Percentiles rank a stretch among this genome's conserved stretches.
These are phyloP conservation scores for Mixornis gularis DNA, from an alignment of 2,113 vertebrate genomes.

Conservation along the genomic window DNA sequence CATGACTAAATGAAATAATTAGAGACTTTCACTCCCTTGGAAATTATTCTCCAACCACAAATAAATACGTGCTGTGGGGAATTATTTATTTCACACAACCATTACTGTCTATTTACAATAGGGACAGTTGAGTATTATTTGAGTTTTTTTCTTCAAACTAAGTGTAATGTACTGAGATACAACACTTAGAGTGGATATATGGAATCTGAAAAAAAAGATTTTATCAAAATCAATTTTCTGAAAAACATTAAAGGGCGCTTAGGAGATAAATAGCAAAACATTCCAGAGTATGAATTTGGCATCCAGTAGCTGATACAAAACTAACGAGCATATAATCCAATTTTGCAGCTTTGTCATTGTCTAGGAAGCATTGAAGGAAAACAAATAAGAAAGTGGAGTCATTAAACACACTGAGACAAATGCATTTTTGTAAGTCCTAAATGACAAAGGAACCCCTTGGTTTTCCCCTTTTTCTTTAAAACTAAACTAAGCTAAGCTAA, in stretches of 20 bases:
- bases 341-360: slow-evolving; percentile 13
- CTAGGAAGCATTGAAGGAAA: background rate
- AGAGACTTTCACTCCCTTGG: background rate
- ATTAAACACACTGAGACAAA: slow-evolving; percentile 30
- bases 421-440: slow-evolving; percentile 2
- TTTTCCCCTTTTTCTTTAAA: background rate
- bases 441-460: background rate
- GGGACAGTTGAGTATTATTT: background rate
- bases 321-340: slow-evolving; percentile 50
- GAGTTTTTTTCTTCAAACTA: background rate
- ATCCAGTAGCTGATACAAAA: background rate
- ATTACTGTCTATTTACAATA: background rate
- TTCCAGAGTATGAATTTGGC: background rate
- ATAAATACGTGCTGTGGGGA: background rate
- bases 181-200: background rate
- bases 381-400: slow-evolving; percentile 11
- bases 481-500: background rate
- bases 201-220: background rate
- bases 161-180: background rate
- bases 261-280: background rate
- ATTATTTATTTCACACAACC: background rate
- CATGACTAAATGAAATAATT: background rate
- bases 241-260: background rate
- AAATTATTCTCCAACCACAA: background rate
- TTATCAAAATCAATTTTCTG: background rate